A percentile compares a stretch with the other conserved stretches of the same genome.
Evolutionary conservation across 2,113 vertebrate species (phyloP).

Genomic region (Myotis yumanensis): DNA sequence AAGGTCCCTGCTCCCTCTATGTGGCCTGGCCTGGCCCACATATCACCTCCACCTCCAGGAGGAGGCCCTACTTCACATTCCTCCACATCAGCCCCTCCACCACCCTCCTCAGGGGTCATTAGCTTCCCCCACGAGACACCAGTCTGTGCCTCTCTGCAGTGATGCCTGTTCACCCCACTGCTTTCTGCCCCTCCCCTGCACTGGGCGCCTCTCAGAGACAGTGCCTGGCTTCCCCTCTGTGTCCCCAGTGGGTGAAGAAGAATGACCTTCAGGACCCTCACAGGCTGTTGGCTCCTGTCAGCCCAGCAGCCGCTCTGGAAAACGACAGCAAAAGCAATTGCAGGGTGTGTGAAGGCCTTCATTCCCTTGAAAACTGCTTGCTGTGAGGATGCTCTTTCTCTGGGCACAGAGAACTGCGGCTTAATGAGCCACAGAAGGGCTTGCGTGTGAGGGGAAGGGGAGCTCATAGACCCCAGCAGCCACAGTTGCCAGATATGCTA

Average conservation of each 20-base stretch:
- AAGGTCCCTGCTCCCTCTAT: background rate
- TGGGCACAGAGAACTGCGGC: background rate
- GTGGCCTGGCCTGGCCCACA: background rate
- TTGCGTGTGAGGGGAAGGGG: accelerated
- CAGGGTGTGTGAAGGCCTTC: background rate
- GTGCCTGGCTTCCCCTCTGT: background rate
- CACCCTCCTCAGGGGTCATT: background rate
- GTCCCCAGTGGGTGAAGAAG: background rate
- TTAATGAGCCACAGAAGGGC: background rate
- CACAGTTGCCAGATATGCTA: background rate
- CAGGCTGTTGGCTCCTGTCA: background rate
- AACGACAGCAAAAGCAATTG: background rate
- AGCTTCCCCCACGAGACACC: background rate
- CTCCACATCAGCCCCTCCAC: background rate
- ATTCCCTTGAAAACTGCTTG: background rate
- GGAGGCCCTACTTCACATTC: background rate
- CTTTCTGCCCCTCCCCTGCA: background rate
- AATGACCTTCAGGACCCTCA: background rate
- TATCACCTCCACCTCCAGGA: no score
- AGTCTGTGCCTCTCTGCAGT: background rate
- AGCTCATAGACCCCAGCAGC: background rate
- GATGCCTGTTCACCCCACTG: background rate
- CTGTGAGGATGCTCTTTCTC: background rate
- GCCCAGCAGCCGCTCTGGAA: background rate
- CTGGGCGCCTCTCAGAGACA: background rate